These are phyloP conservation scores for Oreochromis grahami DNA, from an alignment of 2,797 vertebrate species.

Conservation along the genomic window DNA sequence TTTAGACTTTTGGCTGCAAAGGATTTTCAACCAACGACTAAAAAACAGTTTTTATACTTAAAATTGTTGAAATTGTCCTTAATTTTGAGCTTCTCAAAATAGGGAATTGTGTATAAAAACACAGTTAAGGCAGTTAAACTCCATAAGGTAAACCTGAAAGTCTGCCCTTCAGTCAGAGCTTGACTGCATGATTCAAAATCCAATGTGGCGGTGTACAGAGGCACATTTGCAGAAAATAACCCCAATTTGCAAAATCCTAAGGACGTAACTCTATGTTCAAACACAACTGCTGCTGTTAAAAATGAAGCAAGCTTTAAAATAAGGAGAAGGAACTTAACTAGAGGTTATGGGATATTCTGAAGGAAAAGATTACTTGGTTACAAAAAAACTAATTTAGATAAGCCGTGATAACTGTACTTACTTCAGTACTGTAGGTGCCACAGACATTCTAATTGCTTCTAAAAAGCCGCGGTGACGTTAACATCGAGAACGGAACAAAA, in stretches of 20 bases:
- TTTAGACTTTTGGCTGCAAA: background rate
- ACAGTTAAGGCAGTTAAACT: background rate
- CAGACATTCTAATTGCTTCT: fast-evolving
- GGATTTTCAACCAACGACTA: background rate
- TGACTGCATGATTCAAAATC: background rate
- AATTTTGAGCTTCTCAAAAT: background rate
- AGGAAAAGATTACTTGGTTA: background rate
- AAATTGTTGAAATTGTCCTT: background rate
- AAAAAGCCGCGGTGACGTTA: background rate
- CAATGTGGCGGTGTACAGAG: background rate
- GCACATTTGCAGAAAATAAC: background rate
- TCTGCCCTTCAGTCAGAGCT: background rate
- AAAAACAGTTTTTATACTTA: background rate
- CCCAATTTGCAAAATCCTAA: background rate
- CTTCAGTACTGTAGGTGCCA: background rate
- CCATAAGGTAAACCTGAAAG: background rate
- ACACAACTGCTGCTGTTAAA: background rate
- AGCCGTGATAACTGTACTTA: background rate
- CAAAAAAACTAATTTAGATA: background rate
- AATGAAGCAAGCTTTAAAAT: background rate
- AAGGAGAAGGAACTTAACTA: background rate
- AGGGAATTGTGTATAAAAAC: background rate
- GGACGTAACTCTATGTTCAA: background rate
- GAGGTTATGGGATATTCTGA: fast-evolving
- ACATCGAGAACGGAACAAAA: conserved; percentile 8